These are phyloP conservation scores for Geranospiza caerulescens DNA, from an alignment of 2,797 vertebrate species.

Conservation along the genomic window DNA sequence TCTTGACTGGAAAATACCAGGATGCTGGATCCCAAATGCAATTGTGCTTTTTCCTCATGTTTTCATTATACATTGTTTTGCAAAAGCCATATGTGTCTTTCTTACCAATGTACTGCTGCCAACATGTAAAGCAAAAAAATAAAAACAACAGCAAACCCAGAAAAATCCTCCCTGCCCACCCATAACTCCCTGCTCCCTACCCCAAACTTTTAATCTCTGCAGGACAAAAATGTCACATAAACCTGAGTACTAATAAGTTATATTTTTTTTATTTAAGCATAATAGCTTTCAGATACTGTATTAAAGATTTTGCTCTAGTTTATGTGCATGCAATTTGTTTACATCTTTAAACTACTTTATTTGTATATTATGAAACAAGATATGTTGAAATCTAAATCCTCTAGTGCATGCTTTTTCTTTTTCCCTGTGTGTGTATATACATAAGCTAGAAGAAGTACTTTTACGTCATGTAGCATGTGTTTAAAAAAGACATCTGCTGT, in stretches of 20 bases:
- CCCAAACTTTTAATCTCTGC: constrained; percentile 30
- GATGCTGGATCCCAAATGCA: neutral
- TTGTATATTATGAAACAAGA: constrained; percentile 71
- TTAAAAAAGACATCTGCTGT: constrained; percentile 63
- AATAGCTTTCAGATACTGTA: constrained; percentile 72
- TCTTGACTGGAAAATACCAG: constrained; percentile 1
- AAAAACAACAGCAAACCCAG: neutral
- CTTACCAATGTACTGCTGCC: constrained; percentile 42
- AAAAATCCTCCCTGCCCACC: neutral
- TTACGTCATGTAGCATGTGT: constrained; percentile 66
- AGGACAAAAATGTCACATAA: constrained; percentile 70
- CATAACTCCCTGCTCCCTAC: neutral
- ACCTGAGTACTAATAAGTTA: constrained; percentile 74
- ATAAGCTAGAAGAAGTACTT: constrained; percentile 68
- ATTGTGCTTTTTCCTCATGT: neutral
- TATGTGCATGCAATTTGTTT: constrained; percentile 75
- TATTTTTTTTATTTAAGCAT: constrained; percentile 77
- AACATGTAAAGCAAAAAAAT: neutral
- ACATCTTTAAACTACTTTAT: constrained; percentile 72
- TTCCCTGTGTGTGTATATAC: constrained; percentile 43
- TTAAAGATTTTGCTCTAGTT: constrained; percentile 72
- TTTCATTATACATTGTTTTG: constrained; percentile 8
- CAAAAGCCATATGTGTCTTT: constrained; percentile 65
- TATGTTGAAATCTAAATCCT: constrained; percentile 47
- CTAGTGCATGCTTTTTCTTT: constrained; percentile 71